Evolutionary conservation across 2,797 vertebrate genomes (phyloP).

Genomic region (Aeoliscus strigatus): DNA sequence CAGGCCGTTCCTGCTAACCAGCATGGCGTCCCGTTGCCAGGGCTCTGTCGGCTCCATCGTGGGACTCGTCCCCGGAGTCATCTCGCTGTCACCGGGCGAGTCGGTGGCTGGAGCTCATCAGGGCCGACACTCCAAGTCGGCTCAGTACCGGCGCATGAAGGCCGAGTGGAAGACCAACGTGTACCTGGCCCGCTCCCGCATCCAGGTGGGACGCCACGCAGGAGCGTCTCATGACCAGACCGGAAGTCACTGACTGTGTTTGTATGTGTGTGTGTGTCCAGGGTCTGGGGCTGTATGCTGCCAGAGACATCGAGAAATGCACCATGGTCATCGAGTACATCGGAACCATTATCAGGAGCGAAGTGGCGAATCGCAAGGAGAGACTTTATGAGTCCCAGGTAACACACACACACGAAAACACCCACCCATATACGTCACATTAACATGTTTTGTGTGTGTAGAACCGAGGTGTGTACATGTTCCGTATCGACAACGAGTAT

Average conservation of each 20-base stretch:
- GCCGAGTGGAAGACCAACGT: slow-evolving; percentile 97
- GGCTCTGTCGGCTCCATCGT: slow-evolving; percentile 67
- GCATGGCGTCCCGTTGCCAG: slow-evolving; percentile 82
- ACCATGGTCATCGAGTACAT: slow-evolving; percentile 99
- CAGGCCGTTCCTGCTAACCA: slow-evolving; percentile 89
- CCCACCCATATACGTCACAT: too few species aligned
- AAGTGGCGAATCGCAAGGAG: slow-evolving; percentile 95
- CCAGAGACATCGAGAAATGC: slow-evolving; percentile 96
- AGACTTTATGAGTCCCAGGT: slow-evolving; percentile 96
- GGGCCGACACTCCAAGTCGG: slow-evolving; percentile 95
- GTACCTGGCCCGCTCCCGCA: slow-evolving; percentile 92
- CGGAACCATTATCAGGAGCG: slow-evolving; percentile 93
- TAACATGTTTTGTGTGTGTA: slow-evolving; percentile 35
- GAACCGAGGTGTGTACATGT: slow-evolving; percentile 99
- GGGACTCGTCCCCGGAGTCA: slow-evolving; percentile 60
- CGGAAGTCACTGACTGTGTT: background rate
- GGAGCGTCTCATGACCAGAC: background rate
- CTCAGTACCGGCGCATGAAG: slow-evolving; percentile 96
- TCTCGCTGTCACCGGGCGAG: slow-evolving; percentile 63
- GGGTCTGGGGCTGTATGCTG: slow-evolving; percentile 95
- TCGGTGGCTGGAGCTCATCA: slow-evolving; percentile 82
- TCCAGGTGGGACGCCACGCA: slow-evolving; percentile 80
- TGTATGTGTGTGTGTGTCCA: slow-evolving; percentile 42
- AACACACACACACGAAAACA: slow-evolving; percentile 4
- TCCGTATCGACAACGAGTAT: slow-evolving; percentile 92